These are phyloP conservation scores for Beaufortia kweichowensis DNA, from an alignment of 2,113 vertebrate genomes.

Conservation along the genomic window DNA sequence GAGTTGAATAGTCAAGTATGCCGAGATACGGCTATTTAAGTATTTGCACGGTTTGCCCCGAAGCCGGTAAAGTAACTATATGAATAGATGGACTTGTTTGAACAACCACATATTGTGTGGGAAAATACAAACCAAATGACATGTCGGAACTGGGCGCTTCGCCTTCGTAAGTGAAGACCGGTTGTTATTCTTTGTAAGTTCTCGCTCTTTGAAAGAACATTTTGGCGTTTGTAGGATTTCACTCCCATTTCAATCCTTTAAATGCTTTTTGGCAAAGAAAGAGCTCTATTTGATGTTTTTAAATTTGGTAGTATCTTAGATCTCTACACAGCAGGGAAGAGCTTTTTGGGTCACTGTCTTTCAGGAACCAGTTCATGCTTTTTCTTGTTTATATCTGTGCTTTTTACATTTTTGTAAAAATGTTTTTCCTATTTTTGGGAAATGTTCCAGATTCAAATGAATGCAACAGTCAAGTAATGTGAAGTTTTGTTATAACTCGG, in stretches of 20 bases:
- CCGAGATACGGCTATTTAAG: constrained; percentile 2
- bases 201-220: not conserved
- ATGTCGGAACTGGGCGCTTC: not conserved
- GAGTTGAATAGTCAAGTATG: not conserved
- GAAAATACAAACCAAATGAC: not conserved
- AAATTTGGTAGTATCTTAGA: not conserved
- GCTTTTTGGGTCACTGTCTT: not conserved
- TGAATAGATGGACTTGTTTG: not conserved
- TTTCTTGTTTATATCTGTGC: no score
- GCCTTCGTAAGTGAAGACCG: not conserved
- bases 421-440: no score
- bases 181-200: constrained; percentile 35
- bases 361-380: no score
- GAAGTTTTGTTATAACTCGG: no score
- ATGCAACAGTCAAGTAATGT: no score
- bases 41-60: not conserved
- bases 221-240: not conserved
- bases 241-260: not conserved
- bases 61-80: not conserved
- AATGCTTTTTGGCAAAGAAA: not conserved
- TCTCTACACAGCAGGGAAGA: not conserved
- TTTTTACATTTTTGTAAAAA: no score
- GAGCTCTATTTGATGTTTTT: constrained; percentile 14
- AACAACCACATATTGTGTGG: not conserved
- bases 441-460: no score